These are phyloP conservation scores for Marmota monax DNA, from an alignment of 2,113 vertebrate species.

Conservation along the genomic window DNA sequence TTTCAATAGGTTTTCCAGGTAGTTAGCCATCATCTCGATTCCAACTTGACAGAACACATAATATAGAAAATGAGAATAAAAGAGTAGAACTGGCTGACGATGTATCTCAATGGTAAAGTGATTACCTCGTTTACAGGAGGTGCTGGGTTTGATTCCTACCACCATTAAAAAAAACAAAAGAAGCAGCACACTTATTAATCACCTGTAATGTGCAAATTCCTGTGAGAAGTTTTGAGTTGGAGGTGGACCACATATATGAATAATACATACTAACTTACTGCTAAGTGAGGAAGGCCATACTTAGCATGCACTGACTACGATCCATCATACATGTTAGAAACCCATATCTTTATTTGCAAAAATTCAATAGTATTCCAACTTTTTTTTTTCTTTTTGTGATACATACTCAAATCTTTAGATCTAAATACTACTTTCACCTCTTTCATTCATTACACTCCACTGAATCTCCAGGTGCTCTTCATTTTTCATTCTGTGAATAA, in stretches of 20 bases:
- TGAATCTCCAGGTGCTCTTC: neutral
- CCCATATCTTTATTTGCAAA: neutral
- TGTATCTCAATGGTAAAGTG: too few species aligned
- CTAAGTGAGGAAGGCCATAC: neutral
- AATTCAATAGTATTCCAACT: neutral
- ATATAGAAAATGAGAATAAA: neutral
- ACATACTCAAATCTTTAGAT: neutral
- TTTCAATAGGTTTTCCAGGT: neutral
- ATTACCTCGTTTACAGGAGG: too few species aligned
- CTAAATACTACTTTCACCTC: neutral
- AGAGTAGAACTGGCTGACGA: neutral
- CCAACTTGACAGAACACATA: neutral
- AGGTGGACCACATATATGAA: neutral
- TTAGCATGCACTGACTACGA: fast-evolving
- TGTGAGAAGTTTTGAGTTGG: neutral
- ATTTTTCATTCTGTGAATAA: neutral
- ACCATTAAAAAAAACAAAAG: too few species aligned
- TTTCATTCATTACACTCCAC: neutral
- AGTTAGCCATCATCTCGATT: neutral
- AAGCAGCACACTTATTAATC: neutral
- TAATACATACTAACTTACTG: neutral
- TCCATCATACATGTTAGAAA: neutral
- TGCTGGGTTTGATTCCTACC: too few species aligned
- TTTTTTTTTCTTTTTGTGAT: neutral
- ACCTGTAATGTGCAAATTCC: neutral